Evolutionary conservation across 2,888 invertebrate genomes (phyloP).

Genomic region (Heliconius ethilla): DNA sequence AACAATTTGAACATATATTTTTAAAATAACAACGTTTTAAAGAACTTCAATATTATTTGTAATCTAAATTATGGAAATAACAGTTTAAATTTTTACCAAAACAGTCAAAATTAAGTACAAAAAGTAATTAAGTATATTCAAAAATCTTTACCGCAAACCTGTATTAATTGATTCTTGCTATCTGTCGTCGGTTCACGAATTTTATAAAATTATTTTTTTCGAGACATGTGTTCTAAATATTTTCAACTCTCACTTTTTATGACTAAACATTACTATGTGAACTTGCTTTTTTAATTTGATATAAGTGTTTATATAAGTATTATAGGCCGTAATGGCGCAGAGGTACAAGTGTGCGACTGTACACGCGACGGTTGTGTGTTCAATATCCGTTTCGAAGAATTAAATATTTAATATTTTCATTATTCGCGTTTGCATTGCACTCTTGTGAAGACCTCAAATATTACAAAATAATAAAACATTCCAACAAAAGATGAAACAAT

Average conservation of each 20-base stretch:
- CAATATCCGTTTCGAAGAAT: no score
- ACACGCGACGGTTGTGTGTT: no score
- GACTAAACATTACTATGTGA: conserved; percentile 13
- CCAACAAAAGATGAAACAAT: no score
- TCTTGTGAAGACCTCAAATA: no score
- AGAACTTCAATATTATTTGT: not conserved
- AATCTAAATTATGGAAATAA: not conserved
- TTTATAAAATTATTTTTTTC: not conserved
- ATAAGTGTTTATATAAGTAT: no score
- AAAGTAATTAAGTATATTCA: not conserved
- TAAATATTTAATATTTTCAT: no score
- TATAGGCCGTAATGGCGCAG: no score
- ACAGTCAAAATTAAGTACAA: not conserved
- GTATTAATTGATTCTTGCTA: conserved; percentile 8
- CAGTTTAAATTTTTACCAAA: not conserved
- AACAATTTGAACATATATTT: not conserved
- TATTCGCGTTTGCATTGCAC: no score
- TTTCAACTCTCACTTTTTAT: conserved; percentile 23
- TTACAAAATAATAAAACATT: no score
- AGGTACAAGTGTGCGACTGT: no score
- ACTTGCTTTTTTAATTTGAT: conserved; percentile 7
- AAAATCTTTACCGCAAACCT: conserved; percentile 1
- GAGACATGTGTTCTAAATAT: conserved; percentile 7
- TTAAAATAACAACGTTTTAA: not conserved
- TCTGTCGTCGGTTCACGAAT: not conserved